Conservation (phyloP, 2,888 invertebrate genomes). For the Epirrhoe alternata region DNA sequence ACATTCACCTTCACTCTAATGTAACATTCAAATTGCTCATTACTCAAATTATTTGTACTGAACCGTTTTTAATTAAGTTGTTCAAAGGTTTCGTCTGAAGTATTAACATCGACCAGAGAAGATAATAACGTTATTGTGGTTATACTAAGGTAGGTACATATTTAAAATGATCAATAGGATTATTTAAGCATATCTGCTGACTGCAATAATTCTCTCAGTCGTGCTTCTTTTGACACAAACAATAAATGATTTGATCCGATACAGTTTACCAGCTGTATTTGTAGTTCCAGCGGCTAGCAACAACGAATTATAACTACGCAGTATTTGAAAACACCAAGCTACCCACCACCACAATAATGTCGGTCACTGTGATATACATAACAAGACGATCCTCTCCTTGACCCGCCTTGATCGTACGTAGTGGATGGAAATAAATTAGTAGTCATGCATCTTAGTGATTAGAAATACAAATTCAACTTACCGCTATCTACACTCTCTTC, state of each 20-base stretch:
- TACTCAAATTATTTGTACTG: too few species aligned
- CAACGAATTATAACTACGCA: conserved; percentile 19
- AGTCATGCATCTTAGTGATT: background rate
- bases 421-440: background rate
- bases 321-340: conserved; percentile 1
- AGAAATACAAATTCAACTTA: conserved; percentile 59
- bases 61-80: too few species aligned
- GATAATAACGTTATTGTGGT: background rate
- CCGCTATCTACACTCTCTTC: conserved; percentile 85
- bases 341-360: background rate
- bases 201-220: background rate
- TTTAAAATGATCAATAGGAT: too few species aligned
- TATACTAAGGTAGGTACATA: too few species aligned
- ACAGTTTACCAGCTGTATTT: background rate
- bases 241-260: background rate
- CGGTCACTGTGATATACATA: conserved; percentile 1
- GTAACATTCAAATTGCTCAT: too few species aligned
- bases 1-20: too few species aligned
- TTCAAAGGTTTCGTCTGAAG: too few species aligned
- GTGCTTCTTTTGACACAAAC: conserved; percentile 9
- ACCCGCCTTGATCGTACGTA: background rate
- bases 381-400: conserved; percentile 5
- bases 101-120: background rate
- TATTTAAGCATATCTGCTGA: background rate
- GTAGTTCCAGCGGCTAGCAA: conserved; percentile 11